Evolutionary conservation across 2,113 vertebrate species (phyloP).

Genomic region (Bos javanicus): DNA sequence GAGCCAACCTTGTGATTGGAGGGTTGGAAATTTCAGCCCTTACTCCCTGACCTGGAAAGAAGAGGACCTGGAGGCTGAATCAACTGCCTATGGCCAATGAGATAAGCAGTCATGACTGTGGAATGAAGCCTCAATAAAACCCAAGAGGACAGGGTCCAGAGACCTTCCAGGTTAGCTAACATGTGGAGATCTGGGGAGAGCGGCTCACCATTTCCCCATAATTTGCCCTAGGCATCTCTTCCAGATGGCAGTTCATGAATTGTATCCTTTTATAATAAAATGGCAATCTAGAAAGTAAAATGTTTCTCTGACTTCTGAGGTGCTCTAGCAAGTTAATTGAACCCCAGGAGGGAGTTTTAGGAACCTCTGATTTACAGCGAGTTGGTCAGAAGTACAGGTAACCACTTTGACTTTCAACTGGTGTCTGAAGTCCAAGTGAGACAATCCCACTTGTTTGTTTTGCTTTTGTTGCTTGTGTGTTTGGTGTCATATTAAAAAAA

Average conservation of each 20-base stretch:
- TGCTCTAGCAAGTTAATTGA: not conserved
- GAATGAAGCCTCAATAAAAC: not conserved
- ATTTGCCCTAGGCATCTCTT: not conserved
- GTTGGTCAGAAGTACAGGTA: not conserved
- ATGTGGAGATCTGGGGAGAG: not conserved
- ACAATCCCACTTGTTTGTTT: not conserved
- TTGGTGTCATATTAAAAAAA: not conserved
- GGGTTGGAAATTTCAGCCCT: not conserved
- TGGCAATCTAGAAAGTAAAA: not conserved
- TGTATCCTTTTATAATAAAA: not conserved
- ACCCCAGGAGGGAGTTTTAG: not conserved
- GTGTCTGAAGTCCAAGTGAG: not conserved
- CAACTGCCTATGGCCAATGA: not conserved
- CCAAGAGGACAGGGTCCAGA: not conserved
- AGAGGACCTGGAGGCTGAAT: not conserved
- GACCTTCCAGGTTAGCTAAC: not conserved
- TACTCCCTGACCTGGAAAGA: not conserved
- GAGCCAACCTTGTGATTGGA: not conserved
- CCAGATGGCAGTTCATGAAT: not conserved
- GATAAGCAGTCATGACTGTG: not conserved
- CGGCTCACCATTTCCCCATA: not conserved
- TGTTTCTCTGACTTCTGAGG: not conserved
- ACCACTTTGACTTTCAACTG: not conserved
- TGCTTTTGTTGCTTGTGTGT: not conserved
- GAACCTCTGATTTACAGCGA: not conserved